These are phyloP conservation scores for Oxyteleia sp. DNA, from an alignment of 2,888 invertebrate genomes.

Conservation along the genomic window DNA sequence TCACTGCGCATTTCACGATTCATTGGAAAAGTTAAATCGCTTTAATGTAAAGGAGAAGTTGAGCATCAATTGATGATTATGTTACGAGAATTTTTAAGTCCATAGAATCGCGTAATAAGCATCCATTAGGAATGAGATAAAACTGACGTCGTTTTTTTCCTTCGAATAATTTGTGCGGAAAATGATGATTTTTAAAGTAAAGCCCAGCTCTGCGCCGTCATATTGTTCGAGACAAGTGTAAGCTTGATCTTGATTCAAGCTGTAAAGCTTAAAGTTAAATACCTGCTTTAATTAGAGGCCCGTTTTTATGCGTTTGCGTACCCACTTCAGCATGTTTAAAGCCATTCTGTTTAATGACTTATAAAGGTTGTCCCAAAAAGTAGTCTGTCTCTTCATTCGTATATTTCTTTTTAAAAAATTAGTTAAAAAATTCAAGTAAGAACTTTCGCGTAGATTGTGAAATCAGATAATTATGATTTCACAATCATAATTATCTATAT, in stretches of 20 bases:
- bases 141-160: no score
- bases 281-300: constrained; percentile 53
- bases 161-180: constrained; percentile 30
- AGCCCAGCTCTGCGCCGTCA: constrained; percentile 10
- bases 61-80: no score
- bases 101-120: constrained; percentile 34
- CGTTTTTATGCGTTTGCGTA: constrained; percentile 59
- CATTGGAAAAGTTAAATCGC: no score
- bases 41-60: no score
- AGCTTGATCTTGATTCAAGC: constrained; percentile 53
- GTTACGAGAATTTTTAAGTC: no score
- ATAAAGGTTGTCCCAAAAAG: constrained; percentile 33
- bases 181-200: constrained; percentile 19
- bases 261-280: constrained; percentile 57
- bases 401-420: constrained; percentile 2
- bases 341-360: constrained; percentile 49
- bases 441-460: no score
- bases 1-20: no score
- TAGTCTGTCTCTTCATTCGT: not conserved
- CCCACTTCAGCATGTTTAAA: constrained; percentile 46
- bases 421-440: not conserved
- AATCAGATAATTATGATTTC: no score
- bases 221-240: constrained; percentile 34
- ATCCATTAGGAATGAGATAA: constrained; percentile 8
- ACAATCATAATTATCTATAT: no score